Conservation (phyloP, 2,797 vertebrate species). For the Phalloptychus januarius region DNA sequence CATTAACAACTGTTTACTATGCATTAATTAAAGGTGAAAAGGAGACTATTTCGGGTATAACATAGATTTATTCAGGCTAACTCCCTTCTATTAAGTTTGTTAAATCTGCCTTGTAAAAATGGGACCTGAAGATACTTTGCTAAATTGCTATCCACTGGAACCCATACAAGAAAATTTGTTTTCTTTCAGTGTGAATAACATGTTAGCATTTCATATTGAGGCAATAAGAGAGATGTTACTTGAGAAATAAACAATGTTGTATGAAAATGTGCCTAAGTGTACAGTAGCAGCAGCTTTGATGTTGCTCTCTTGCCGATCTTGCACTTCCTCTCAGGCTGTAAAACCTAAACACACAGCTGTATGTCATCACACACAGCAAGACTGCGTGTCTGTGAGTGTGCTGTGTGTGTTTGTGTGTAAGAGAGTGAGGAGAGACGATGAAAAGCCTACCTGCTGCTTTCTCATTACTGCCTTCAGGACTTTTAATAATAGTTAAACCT, state of each 20-base stretch:
- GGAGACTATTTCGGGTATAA: too few species aligned
- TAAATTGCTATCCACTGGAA: too few species aligned
- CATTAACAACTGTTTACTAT: too few species aligned
- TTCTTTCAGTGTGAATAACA: background rate
- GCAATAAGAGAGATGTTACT: background rate
- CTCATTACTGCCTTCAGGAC: conserved; percentile 68
- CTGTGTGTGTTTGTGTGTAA: conserved; percentile 13
- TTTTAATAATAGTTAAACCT: conserved; percentile 47
- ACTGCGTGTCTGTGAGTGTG: conserved; percentile 21
- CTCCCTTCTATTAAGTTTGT: too few species aligned
- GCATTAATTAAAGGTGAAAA: too few species aligned
- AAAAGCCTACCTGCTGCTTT: conserved; percentile 69
- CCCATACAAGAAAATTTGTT: too few species aligned
- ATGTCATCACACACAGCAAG: conserved; percentile 75
- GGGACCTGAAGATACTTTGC: too few species aligned
- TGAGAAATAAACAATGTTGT: background rate
- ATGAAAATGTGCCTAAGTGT: conserved; percentile 21
- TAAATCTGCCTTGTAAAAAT: too few species aligned
- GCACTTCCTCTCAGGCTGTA: conserved; percentile 66
- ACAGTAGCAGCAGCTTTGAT: conserved; percentile 64
- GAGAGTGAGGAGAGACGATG: conserved; percentile 37
- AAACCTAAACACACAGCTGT: conserved; percentile 71
- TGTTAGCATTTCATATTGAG: background rate
- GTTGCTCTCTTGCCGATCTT: conserved; percentile 50
- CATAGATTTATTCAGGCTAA: too few species aligned